Base-by-base conservation (phyloP, 1,140 invertebrate genomes). In the Micrasema longulum region DNA sequence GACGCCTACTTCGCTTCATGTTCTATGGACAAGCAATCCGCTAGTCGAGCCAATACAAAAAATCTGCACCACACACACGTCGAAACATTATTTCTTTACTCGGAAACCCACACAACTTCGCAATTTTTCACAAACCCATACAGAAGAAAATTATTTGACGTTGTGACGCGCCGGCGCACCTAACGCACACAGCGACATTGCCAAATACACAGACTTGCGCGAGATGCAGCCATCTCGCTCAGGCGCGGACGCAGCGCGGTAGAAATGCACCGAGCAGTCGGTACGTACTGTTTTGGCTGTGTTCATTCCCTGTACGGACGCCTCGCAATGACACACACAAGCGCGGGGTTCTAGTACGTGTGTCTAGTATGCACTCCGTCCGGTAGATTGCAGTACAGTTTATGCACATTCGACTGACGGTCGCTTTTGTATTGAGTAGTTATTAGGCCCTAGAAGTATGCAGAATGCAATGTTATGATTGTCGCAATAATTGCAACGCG, bases 321-420 rank as follows among this genome's bases (percentile, higher is more conserved):
- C 41, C 7, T 64, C 47, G 60, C 60, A 64, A n/a, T 9, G 22
- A 47, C 60, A 10, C 38, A 64, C 23, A 64, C 60, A n/a, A 41
- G n/a, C 20, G 11, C 3, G 14, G 22, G 20, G 55, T 38, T 35
- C 57, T 62, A 62, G 57, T 41, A 62, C 43, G 60, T 10, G 23
- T 62, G 12, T 69, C 68, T 69, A 69, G 68, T 69, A 69, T 69
- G 68, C 68, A 69, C 12, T 62, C 48, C 14, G 14, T 41, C 60
- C 69, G 64, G 53, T 57, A 75, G 69, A 72, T 45, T 73, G 73
- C 73, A 75, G 69, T 75, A 48, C 20, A 36, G 64, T 67, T 71
- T 62, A 66, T 75, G 73, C 73, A 75, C 73, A 75, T 62, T 62
- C 38, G 73, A 20, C 45, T 65, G 57, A 20, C 69, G 73, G 73